phyloP scores from a whole-genome alignment of 1,140 invertebrate genomes.

The Drosophila guanche region DNA sequence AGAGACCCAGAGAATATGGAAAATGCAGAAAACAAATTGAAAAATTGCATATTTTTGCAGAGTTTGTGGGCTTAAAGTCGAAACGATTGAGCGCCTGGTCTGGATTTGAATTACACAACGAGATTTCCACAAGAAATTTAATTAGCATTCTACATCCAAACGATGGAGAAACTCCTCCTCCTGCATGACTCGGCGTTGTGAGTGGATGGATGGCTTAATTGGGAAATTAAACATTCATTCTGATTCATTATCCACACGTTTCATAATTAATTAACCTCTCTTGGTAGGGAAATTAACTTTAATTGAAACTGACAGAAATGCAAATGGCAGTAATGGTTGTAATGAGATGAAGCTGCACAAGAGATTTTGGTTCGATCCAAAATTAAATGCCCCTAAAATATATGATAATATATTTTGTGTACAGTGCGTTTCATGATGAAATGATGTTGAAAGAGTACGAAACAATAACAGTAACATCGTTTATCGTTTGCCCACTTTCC shows the following conservation, averaged over 20 bases:
- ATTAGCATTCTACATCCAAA: neutral
- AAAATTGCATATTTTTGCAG: conserved; percentile 20
- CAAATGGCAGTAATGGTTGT: neutral
- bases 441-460: too few species aligned
- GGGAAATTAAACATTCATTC: conserved; percentile 24
- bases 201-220: conserved; percentile 2
- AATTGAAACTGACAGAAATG: conserved; percentile 46
- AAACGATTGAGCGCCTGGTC: neutral
- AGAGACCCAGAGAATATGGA: conserved; percentile 36
- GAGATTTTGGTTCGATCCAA: neutral
- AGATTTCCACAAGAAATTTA: conserved; percentile 6
- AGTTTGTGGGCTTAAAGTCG: conserved; percentile 7
- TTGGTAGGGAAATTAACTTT: conserved; percentile 29
- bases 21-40: conserved; percentile 35
- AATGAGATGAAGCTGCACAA: neutral
- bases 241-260: conserved; percentile 16
- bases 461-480: too few species aligned
- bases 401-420: neutral
- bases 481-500: neutral
- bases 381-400: conserved; percentile 10
- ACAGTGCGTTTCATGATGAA: neutral
- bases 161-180: neutral
- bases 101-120: conserved; percentile 1
- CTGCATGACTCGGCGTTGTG: conserved; percentile 31
- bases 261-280: conserved; percentile 28